These are phyloP conservation scores for Sapayoa aenigma DNA, from an alignment of 2,113 vertebrate genomes.

Conservation along the genomic window DNA sequence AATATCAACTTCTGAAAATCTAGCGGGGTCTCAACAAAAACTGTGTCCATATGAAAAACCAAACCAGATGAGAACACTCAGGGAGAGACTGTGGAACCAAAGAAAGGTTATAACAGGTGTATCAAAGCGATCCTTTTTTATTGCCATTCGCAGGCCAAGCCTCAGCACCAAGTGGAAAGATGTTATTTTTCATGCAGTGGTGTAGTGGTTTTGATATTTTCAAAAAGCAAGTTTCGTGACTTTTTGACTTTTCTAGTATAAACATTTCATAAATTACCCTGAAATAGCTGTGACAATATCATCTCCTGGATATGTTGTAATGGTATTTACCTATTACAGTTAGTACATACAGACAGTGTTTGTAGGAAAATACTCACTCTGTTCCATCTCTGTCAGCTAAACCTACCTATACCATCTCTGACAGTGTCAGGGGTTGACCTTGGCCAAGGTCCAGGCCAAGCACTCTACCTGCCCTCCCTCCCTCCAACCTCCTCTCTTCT, in stretches of 20 bases:
- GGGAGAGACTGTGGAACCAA: neutral
- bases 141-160: neutral
- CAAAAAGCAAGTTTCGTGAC: neutral
- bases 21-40: neutral
- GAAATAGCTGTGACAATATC: neutral
- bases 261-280: neutral
- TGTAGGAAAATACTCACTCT: neutral
- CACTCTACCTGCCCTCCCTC: too few relatives aligned
- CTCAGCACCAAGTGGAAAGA: neutral
- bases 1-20: neutral
- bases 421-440: too few relatives aligned
- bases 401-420: too few relatives aligned
- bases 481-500: too few relatives aligned
- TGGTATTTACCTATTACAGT: neutral
- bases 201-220: neutral
- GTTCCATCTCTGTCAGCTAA: neutral
- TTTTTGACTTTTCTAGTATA: neutral
- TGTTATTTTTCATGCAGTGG: neutral
- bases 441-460: too few relatives aligned
- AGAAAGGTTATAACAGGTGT: rapidly evolving
- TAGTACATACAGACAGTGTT: neutral
- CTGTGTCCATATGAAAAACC: neutral
- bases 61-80: neutral
- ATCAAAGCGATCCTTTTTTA: neutral
- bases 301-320: too few relatives aligned